Evolutionary conservation across 2,113 vertebrate species (phyloP).

Genomic region (Hippocampus guttulatus): DNA sequence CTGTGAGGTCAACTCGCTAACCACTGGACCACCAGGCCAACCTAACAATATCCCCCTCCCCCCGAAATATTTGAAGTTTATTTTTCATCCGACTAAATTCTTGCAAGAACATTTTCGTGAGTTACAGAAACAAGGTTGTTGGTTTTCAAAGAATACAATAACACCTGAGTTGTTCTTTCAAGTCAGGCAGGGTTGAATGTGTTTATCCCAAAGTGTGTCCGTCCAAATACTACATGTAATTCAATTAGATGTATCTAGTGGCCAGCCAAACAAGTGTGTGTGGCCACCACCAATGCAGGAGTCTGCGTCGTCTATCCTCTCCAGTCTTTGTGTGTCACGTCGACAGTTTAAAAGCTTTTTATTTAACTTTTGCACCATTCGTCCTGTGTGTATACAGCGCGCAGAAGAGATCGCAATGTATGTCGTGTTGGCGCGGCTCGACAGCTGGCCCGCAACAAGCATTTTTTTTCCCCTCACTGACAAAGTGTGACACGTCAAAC

Average conservation of each 20-base stretch:
- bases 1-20: too few species aligned
- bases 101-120: not conserved
- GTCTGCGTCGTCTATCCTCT: slow-evolving; percentile 59
- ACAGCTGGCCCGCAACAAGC: slow-evolving; percentile 64
- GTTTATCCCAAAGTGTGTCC: slow-evolving; percentile 17
- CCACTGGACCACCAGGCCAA: too few species aligned
- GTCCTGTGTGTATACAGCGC: slow-evolving; percentile 22
- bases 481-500: slow-evolving; percentile 65
- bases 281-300: slow-evolving; percentile 11
- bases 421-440: slow-evolving; percentile 46
- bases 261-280: slow-evolving; percentile 8
- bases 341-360: slow-evolving; percentile 73
- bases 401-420: slow-evolving; percentile 18
- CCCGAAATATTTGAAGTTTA: too few species aligned
- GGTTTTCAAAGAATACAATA: not conserved
- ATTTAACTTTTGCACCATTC: slow-evolving; percentile 71
- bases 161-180: not conserved
- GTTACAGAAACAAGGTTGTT: not conserved
- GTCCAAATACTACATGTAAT: slow-evolving; percentile 20
- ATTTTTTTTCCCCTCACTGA: slow-evolving; percentile 37
- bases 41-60: too few species aligned
- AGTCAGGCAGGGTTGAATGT: not conserved
- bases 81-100: not conserved
- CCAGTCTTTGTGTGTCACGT: slow-evolving; percentile 59
- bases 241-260: slow-evolving; percentile 1